Conservation (phyloP, 2,888 invertebrate genomes). For the Pharmacophagus antenor region DNA sequence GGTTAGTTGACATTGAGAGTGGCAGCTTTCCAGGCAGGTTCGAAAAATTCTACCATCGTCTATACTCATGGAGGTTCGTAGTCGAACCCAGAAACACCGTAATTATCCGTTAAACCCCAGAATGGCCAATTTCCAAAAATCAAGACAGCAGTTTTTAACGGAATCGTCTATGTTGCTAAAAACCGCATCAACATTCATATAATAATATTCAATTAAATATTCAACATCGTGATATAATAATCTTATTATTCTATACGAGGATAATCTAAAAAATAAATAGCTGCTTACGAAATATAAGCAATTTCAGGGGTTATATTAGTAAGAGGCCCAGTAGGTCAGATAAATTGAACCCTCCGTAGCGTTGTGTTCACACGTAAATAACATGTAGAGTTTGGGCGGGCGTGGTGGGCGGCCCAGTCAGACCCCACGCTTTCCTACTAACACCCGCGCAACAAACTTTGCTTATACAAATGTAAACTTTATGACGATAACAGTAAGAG, state of each 20-base stretch:
- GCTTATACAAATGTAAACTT: conserved; percentile 39
- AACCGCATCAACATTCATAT: too few species aligned
- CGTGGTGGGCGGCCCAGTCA: conserved; percentile 52
- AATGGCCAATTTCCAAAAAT: too few species aligned
- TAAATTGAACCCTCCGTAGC: conserved; percentile 78
- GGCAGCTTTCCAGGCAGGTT: too few species aligned
- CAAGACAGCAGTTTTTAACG: not conserved
- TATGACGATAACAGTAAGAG: conserved; percentile 39
- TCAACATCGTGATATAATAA: not conserved
- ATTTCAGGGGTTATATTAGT: conserved; percentile 73
- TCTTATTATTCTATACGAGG: conserved; percentile 15
- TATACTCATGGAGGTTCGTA: too few species aligned
- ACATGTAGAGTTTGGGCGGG: conserved; percentile 73
- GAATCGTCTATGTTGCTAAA: not conserved
- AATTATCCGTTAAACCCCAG: too few species aligned
- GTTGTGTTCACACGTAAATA: conserved; percentile 81
- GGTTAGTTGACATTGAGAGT: too few species aligned
- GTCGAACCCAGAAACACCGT: too few species aligned
- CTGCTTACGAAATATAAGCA: conserved; percentile 56
- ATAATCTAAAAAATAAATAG: conserved; percentile 41
- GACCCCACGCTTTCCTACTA: conserved; percentile 34
- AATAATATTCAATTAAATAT: too few species aligned
- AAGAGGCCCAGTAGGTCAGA: conserved; percentile 80
- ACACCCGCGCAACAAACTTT: conserved; percentile 21
- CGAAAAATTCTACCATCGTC: too few species aligned